Evolutionary conservation across 2,797 vertebrate genomes (phyloP), one percentile per base, ranked within the genome.

Genomic region (Argentina silus): DNA sequence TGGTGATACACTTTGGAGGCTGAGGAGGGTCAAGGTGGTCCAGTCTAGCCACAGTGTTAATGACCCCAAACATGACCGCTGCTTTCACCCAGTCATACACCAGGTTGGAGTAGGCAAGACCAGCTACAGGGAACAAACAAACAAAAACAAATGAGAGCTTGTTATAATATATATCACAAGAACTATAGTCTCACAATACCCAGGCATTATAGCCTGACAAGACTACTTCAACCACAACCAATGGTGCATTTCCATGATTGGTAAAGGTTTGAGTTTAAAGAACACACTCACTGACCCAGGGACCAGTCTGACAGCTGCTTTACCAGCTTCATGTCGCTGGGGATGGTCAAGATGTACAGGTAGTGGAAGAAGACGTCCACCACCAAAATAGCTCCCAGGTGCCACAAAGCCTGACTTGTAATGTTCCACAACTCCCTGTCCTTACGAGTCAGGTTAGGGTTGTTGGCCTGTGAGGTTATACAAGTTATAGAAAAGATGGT

Each of bases 61-160:
- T 95, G 9, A 99, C 92, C 0, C 97, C 96, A 9, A 99, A 99
- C 93, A 99, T 96, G 72, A 98, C 94, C 0, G 97, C 97, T 0
- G 98, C 87, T 81, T 99, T 99, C 83, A 98, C 93, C 98, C 97
- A 99, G 86, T 99, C 98, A 0, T 99, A 99, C 80, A 99, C 96
- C 90, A 99, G 86, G 90, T 99, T 99, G 61, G 94, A 96, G 78
- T 99, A 99, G 12, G 98, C 97, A 77, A 99, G 80, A 74, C 96
- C 96, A 81, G 95, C 98, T 99, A 74, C 11, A 75, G 44, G 6
- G 17, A 19, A 55, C n/a, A 74, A 19, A 23, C 0, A 72, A 11
- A 76, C 1, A 59, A 7, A 15, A 17, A 66, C 21, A 69, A 42
- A 17, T 17, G 1, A 61, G 69, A 21, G 15, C 21, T 65, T 68